Conservation (phyloP, 2,888 invertebrate genomes). For the Phortica magna region DNA sequence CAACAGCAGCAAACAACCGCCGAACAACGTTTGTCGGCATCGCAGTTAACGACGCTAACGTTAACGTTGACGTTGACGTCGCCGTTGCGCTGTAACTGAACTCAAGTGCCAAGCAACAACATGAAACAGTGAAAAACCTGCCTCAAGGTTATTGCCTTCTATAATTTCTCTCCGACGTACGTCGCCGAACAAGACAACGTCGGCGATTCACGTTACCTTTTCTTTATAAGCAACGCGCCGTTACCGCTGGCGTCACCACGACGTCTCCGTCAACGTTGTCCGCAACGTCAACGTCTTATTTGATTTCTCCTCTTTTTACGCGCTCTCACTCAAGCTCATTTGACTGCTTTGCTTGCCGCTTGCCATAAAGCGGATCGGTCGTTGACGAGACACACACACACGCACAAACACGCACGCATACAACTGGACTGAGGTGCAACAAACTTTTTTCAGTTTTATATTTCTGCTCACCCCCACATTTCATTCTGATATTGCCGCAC, state of each 20-base stretch:
- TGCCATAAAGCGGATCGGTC: not conserved
- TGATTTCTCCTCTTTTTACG: constrained; percentile 4
- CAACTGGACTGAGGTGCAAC: constrained; percentile 15
- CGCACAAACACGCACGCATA: not conserved
- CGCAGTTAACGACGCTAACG: constrained; percentile 51
- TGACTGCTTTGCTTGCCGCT: constrained; percentile 18
- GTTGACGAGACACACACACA: not conserved
- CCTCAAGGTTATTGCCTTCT: constrained; percentile 40
- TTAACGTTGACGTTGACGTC: not conserved
- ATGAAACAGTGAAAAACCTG: constrained; percentile 30
- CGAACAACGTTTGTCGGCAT: constrained; percentile 3
- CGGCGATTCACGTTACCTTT: not conserved
- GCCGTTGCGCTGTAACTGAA: not conserved
- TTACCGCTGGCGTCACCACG: not conserved
- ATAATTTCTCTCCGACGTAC: constrained; percentile 25
- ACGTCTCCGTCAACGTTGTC: constrained; percentile 15
- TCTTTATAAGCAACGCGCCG: not conserved
- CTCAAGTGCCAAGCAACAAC: not conserved
- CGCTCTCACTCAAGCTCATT: constrained; percentile 24
- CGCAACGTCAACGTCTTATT: constrained; percentile 9
- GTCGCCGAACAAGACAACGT: not conserved
- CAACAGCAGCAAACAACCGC: not conserved
- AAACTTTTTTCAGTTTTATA: constrained; percentile 16
- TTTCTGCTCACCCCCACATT: not conserved
- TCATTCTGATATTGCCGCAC: no score